Conservation (phyloP, 92 coral and sea anemone species). For the Palythoa grandis region DNA sequence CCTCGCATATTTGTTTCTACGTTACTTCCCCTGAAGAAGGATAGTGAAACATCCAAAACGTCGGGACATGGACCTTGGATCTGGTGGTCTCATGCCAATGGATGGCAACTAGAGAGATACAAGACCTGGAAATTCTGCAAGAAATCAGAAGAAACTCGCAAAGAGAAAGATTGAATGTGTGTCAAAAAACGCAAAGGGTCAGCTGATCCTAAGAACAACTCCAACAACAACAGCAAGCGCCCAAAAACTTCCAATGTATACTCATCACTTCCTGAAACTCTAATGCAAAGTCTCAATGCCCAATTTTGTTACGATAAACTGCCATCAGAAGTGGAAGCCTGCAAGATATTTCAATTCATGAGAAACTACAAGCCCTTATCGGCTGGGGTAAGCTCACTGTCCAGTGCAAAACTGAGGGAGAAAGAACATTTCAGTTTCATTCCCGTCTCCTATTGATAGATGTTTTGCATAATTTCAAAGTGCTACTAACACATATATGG, state of each 20-base stretch:
- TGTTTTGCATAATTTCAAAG: background rate
- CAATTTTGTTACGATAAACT: conserved; percentile 5
- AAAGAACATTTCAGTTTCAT: background rate
- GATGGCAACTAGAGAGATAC: conserved; percentile 2
- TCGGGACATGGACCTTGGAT: background rate
- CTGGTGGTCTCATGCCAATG: background rate
- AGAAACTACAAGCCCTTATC: no score
- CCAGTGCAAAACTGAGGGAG: background rate
- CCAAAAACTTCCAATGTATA: background rate
- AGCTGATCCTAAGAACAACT: conserved; percentile 2
- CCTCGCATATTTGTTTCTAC: no score
- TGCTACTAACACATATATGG: background rate
- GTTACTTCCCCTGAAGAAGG: no score
- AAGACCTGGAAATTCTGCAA: background rate
- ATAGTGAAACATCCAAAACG: no score
- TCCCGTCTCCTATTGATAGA: conserved; percentile 3
- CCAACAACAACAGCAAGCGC: background rate
- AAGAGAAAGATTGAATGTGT: conserved; percentile 10
- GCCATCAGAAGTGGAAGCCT: background rate
- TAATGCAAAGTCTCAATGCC: conserved; percentile 1
- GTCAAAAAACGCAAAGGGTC: conserved; percentile 9
- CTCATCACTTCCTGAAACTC: conserved; percentile 20
- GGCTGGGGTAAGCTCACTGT: conserved; percentile 21
- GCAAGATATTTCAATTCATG: background rate
- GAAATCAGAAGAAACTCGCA: background rate